Conservation (phyloP, 2,888 invertebrate genomes). For the Ormyrus pomaceus region DNA sequence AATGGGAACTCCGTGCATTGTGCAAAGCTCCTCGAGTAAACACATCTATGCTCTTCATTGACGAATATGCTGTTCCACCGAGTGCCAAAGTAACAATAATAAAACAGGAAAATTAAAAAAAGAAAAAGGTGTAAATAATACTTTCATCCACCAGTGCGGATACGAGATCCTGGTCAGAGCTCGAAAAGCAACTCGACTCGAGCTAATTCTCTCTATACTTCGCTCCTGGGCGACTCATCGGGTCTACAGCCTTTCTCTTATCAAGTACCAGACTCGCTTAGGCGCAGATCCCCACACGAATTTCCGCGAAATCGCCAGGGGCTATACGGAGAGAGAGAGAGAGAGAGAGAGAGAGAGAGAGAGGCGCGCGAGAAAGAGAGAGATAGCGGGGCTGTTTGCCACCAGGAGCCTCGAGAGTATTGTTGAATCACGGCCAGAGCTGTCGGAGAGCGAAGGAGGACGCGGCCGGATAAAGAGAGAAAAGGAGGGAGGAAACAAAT, state of each 20-base stretch:
- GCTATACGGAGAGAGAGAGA: not conserved
- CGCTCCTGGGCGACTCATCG: conserved; percentile 13
- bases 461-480: conserved; percentile 33
- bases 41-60: too few species aligned
- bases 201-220: conserved; percentile 24
- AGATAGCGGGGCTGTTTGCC: conserved; percentile 29
- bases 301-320: conserved; percentile 34
- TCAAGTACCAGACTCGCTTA: not conserved
- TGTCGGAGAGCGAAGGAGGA: conserved; percentile 33
- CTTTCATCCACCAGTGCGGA: not conserved
- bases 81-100: too few species aligned
- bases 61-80: too few species aligned
- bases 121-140: too few species aligned
- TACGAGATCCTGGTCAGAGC: not conserved
- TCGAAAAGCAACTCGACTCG: not conserved
- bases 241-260: not conserved
- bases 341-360: not conserved
- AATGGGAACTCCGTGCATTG: not conserved
- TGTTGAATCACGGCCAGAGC: conserved; percentile 73
- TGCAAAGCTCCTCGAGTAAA: not conserved
- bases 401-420: conserved; percentile 65
- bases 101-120: too few species aligned
- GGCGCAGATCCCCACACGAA: conserved; percentile 5
- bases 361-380: not conserved
- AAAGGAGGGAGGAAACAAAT: conserved; percentile 69